Conservation (phyloP, 1,140 invertebrate species). For the Eumeta japonica region DNA sequence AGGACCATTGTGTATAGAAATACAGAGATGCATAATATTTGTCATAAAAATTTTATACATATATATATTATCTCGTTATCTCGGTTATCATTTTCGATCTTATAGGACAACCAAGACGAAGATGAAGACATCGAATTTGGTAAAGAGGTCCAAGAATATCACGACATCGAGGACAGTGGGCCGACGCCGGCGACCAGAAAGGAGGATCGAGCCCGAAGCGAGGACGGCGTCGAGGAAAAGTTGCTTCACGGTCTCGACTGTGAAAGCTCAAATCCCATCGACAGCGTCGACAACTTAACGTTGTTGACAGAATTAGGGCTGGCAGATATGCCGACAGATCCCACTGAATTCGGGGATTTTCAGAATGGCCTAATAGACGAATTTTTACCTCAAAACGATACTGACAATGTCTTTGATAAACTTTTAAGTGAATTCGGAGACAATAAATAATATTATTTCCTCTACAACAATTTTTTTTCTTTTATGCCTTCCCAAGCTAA, state of each 20-base stretch:
- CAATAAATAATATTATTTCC: too few species aligned
- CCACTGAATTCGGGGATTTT: slow-evolving; percentile 39
- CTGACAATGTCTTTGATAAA: slow-evolving; percentile 36
- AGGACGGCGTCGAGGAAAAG: slow-evolving; percentile 23
- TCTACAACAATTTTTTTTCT: too few species aligned
- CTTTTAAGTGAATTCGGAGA: slow-evolving; percentile 37
- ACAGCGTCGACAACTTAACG: slow-evolving; percentile 24
- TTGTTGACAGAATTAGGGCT: slow-evolving; percentile 41
- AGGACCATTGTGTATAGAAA: too few species aligned
- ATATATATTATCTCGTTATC: too few species aligned
- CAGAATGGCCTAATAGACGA: slow-evolving; percentile 37
- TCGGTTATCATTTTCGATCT: too few species aligned
- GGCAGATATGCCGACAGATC: slow-evolving; percentile 22
- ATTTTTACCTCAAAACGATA: slow-evolving; percentile 19
- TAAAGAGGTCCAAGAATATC: slow-evolving; percentile 46
- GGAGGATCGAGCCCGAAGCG: too few species aligned
- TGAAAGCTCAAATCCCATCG: slow-evolving; percentile 19
- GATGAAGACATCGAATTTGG: slow-evolving; percentile 47
- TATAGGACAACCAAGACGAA: slow-evolving; percentile 38
- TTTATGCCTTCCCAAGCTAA: too few species aligned
- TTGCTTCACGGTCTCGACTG: slow-evolving; percentile 29
- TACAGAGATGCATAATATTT: too few species aligned
- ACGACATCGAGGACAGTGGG: slow-evolving; percentile 23
- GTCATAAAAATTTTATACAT: too few species aligned
- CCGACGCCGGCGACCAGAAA: too few species aligned